These are phyloP conservation scores for Scylla paramamosain DNA, from an alignment of 1,140 invertebrate species.

Conservation along the genomic window DNA sequence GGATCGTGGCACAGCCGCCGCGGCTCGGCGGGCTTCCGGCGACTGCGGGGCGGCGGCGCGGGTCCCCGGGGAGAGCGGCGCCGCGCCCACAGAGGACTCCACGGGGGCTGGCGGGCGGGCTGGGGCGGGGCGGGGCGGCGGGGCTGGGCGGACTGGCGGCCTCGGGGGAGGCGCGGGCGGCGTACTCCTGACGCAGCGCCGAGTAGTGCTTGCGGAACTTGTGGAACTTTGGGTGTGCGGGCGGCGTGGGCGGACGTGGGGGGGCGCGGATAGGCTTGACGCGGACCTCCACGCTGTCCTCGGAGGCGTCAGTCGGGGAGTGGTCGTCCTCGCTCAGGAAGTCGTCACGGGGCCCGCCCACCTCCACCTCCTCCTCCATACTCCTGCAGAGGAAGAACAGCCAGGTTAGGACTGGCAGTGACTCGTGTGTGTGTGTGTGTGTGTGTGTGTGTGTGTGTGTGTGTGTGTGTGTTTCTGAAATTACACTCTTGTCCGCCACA, in stretches of 20 bases:
- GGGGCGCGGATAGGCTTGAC: conserved; percentile 83
- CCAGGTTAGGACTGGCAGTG: not conserved
- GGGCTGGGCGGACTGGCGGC: not conserved
- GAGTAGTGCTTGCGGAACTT: conserved; percentile 75
- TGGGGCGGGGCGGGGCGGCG: not conserved
- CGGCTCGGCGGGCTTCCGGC: conserved; percentile 87
- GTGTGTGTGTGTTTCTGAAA: conserved; percentile 31
- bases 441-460: not conserved
- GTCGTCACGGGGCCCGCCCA: conserved; percentile 64
- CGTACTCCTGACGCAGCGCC: conserved; percentile 57
- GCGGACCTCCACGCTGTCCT: conserved; percentile 88
- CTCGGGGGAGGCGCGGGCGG: conserved; percentile 33
- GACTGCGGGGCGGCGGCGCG: conserved; percentile 80
- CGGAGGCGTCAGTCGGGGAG: conserved; percentile 85
- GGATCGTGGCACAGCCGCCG: conserved; percentile 81
- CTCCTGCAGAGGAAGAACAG: conserved; percentile 69
- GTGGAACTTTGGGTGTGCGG: conserved; percentile 68
- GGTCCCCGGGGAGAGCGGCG: conserved; percentile 63
- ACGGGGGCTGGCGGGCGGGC: conserved; percentile 44
- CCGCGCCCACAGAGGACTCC: conserved; percentile 62
- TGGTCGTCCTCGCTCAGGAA: conserved; percentile 82
- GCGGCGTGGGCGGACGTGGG: conserved; percentile 35
- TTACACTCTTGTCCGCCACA: not conserved
- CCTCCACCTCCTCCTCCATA: conserved; percentile 73
- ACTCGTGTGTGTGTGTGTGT: not conserved